phyloP scores from a whole-genome alignment of 2,113 vertebrate species.

The Petromus typicus region DNA sequence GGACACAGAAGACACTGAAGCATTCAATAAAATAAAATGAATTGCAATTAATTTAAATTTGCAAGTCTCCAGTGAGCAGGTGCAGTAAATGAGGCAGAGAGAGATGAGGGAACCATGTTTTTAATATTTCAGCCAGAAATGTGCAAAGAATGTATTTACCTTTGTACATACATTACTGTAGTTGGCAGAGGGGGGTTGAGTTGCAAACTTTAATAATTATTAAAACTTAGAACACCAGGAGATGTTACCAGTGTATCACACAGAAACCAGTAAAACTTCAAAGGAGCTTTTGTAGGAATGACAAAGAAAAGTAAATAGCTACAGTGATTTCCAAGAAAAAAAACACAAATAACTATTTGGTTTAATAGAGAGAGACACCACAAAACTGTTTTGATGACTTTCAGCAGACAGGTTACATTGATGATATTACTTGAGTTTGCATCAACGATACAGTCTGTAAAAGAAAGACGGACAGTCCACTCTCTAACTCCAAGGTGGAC shows the following conservation, averaged over 20 bases:
- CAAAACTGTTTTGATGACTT: background rate
- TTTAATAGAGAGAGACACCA: background rate
- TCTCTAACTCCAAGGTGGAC: background rate
- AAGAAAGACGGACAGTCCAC: background rate
- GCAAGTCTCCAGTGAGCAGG: background rate
- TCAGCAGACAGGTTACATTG: background rate
- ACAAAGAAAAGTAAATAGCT: background rate
- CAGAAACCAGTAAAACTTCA: background rate
- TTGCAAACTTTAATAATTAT: background rate
- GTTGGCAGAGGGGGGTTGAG: background rate
- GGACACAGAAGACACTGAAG: background rate
- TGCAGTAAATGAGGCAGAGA: background rate
- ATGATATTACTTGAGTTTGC: background rate
- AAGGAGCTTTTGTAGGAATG: background rate
- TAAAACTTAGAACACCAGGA: background rate
- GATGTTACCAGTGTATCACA: background rate
- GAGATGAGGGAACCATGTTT: slow-evolving; percentile 4
- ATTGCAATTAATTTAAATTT: slow-evolving; percentile 45
- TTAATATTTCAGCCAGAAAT: background rate
- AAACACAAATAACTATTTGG: background rate
- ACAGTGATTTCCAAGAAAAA: background rate
- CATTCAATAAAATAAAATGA: background rate
- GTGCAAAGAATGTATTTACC: background rate
- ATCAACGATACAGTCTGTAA: background rate
- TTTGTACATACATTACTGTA: background rate